Evolutionary conservation across 2,888 invertebrate genomes (phyloP), one percentile per base, ranked within the genome.

Genomic region (Callosobruchus maculatus): DNA sequence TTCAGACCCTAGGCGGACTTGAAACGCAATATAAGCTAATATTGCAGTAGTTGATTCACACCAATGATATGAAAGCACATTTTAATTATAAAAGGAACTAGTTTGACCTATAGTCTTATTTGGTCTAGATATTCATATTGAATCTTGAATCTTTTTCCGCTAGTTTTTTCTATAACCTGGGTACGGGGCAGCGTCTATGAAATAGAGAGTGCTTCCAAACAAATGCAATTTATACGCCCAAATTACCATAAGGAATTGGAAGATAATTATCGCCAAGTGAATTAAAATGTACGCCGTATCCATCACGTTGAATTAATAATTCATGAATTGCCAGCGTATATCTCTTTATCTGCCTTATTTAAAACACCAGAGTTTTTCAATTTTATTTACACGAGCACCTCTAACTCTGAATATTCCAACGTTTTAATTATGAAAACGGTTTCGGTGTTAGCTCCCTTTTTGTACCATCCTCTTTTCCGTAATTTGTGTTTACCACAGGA

Each of bases 311-410:
- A 20, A 71, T 71, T 20, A 26, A 71, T 71, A 30, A 71, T 31
- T 31, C 71, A 71, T 71, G 71, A 71, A 22, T 21, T 20, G 5
- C 21, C 68, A 68, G 68, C 21, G 21, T n/a, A 68, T 68, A 68
- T 68, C 71, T 49, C 21, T n/a, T 31, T 4, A 71, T 71, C 71
- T 71, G 30, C 26, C 30, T 71, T 20, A 71, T 71, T 71, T 71
- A 71, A 71, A 71, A 31, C 26, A 70, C 22, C 22, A 71, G 71
- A 31, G 21, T 21, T 31, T 30, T 30, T 20, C 30, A 71, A 71
- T 71, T 71, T 71, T 71, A 71, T 71, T 71, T 26, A 71, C 71
- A 31, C 71, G 26, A 71, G 22, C 71, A 71, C 22, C 30, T 31
- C 70, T 21, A 30, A 22, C 21, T 71, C 49, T 71, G 21, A 30